Percentiles rank a stretch among this genome's conserved stretches.
phyloP scores from a whole-genome alignment of 2,888 invertebrate genomes.

The Hyposoter didymator region DNA sequence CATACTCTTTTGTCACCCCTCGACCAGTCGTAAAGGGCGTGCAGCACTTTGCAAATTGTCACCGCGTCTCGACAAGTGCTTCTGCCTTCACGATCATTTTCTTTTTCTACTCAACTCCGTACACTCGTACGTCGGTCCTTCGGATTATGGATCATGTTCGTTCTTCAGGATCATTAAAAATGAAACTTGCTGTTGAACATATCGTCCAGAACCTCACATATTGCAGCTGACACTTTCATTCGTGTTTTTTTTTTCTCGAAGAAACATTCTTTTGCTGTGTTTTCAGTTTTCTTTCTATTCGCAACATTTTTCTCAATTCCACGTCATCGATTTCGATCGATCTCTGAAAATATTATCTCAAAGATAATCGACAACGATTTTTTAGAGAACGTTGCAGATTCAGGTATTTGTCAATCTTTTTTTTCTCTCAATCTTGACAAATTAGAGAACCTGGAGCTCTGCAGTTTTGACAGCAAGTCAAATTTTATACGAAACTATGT shows the following conservation, averaged over 20 bases:
- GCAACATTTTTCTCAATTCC: background rate
- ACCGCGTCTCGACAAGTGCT: conserved; percentile 33
- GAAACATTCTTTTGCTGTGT: background rate
- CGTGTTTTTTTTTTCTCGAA: background rate
- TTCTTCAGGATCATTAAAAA: background rate
- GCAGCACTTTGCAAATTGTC: conserved; percentile 64
- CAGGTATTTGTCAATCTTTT: too few species aligned
- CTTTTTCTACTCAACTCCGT: conserved; percentile 27
- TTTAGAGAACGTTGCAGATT: too few species aligned
- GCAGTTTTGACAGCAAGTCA: background rate
- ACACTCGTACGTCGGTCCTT: conserved; percentile 20
- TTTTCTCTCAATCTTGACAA: too few species aligned
- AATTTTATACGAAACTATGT: background rate
- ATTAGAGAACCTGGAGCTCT: too few species aligned
- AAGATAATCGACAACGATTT: too few species aligned
- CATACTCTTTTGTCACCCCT: conserved; percentile 18
- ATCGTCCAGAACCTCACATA: background rate
- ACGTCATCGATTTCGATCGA: background rate
- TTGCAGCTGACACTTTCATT: background rate
- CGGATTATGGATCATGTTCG: conserved; percentile 23
- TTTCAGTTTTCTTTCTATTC: background rate
- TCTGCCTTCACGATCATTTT: conserved; percentile 27
- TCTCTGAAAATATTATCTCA: too few species aligned
- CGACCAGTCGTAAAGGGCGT: conserved; percentile 55
- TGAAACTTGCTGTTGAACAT: background rate